phyloP scores from a whole-genome alignment of 2,113 vertebrate species.

The Ciconia maguari region DNA sequence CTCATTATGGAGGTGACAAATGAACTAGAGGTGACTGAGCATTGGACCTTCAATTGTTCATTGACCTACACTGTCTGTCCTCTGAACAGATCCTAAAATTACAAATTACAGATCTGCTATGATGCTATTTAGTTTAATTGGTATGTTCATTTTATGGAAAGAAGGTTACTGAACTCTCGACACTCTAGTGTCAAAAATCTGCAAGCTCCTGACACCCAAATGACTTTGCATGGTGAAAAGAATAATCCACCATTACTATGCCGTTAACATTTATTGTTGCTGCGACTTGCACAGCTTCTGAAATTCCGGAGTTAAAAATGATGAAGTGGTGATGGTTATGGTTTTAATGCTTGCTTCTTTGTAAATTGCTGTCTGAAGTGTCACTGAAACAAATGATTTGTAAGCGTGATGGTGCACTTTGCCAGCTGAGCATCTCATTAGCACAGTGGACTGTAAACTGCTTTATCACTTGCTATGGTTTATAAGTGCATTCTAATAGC shows the following conservation, averaged over 20 bases:
- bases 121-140: constrained; percentile 5
- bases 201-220: not conserved
- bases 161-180: not conserved
- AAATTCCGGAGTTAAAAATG: not conserved
- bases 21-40: not conserved
- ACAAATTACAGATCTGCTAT: not conserved
- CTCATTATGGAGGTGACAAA: constrained; percentile 9
- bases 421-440: constrained; percentile 36
- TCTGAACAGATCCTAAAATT: not conserved
- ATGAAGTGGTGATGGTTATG: not conserved
- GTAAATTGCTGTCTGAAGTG: constrained; percentile 13
- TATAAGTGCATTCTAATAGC: constrained; percentile 28
- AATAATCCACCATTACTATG: not conserved
- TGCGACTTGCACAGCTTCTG: not conserved
- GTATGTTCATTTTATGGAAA: not conserved
- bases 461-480: not conserved
- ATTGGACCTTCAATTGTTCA: not conserved
- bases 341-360: not conserved
- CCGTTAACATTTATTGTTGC: not conserved
- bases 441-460: not conserved
- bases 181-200: not conserved
- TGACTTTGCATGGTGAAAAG: not conserved
- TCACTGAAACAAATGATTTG: constrained; percentile 26
- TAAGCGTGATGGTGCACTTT: not conserved
- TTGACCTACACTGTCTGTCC: not conserved